Evolutionary conservation across 2,797 vertebrate genomes (phyloP).

Genomic region (Lerista edwardsae): DNA sequence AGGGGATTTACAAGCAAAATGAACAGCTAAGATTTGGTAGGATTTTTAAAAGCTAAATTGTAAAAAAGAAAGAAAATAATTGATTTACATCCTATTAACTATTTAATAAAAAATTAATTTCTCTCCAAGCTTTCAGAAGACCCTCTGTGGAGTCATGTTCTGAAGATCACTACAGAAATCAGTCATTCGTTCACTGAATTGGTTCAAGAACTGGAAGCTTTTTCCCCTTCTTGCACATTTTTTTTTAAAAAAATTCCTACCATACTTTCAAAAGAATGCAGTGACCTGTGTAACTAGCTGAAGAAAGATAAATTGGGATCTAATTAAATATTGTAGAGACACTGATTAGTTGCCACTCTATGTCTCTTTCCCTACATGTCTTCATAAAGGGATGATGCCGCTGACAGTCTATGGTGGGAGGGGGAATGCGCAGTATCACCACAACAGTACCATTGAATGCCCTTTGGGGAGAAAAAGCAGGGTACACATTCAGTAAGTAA

Average conservation of each 20-base stretch:
- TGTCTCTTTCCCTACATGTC: not conserved
- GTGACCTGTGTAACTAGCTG: not conserved
- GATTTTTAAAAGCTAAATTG: not conserved
- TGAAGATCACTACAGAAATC: not conserved
- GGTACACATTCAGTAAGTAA: too few relatives aligned
- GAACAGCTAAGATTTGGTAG: not conserved
- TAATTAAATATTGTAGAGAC: not conserved
- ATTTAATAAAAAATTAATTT: conserved; percentile 1
- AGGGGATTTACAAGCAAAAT: not conserved
- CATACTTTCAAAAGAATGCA: not conserved
- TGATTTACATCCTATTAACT: conserved; percentile 23
- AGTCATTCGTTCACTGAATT: not conserved
- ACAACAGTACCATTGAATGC: too few relatives aligned
- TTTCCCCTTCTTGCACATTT: not conserved
- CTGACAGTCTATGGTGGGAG: too few relatives aligned
- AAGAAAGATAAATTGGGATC: not conserved
- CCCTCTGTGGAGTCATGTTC: not conserved
- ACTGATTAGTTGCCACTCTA: not conserved
- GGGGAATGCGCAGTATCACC: too few relatives aligned
- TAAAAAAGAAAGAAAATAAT: too few relatives aligned
- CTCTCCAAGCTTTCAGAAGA: conserved; percentile 6
- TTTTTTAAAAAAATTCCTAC: not conserved
- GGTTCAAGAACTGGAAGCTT: not conserved
- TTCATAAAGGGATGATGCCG: too few relatives aligned
- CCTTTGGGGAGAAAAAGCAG: too few relatives aligned